Base-by-base conservation (phyloP, 2,797 vertebrate species). In the Cacajao melanocephalus region DNA sequence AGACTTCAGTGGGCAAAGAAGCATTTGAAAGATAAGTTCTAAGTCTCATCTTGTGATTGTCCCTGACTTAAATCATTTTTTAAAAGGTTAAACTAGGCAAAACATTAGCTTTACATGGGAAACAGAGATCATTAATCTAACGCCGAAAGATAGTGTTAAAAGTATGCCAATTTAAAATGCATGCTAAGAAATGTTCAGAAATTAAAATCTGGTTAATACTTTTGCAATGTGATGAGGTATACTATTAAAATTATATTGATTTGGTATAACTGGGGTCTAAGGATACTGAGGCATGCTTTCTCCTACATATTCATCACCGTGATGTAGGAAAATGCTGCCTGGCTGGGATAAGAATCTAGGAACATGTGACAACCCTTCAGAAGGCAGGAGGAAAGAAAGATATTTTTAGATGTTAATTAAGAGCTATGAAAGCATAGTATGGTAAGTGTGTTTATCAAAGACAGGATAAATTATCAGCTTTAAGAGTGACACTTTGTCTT, bases 361-460 rank as follows among this genome's bases (percentile, higher is more conserved):
- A 87, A 52, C 81, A 1, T n/a, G 6, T 57, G 44, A 33, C 57
- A 82, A 13, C 4, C 6, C 39, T 67, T 0, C 20, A 39, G 14
- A 72, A 96, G 15, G n/a, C 58, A 72, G n/a, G 81, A 39, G 36
- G 28, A 8, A 70, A 67, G 39, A 67, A 50, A 96, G 22, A 26
- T 67, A 50, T 50, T 90, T 95, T 88, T 81, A 94, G 78, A 83
- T 78, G 36, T 48, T 76, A 70, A 81, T 67, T 46, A 85, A 28
- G 33, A 81, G 17, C 36, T 91, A 41, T 82, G 30, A 97, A 88
- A 94, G 52, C 28, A 5, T n/a, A 15, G 33, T 20, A 1, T 79
- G 44, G 5, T 91, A 13, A 20, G n/a, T 33, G 9, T 72, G 10
- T 84, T 46, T 93, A 4, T 73, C 26, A 64, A 44, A 28, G 50